Percentiles rank a stretch among this genome's conserved stretches.
Conservation (phyloP, 2,113 vertebrate genomes). For the Pundamilia nyererei region DNA sequence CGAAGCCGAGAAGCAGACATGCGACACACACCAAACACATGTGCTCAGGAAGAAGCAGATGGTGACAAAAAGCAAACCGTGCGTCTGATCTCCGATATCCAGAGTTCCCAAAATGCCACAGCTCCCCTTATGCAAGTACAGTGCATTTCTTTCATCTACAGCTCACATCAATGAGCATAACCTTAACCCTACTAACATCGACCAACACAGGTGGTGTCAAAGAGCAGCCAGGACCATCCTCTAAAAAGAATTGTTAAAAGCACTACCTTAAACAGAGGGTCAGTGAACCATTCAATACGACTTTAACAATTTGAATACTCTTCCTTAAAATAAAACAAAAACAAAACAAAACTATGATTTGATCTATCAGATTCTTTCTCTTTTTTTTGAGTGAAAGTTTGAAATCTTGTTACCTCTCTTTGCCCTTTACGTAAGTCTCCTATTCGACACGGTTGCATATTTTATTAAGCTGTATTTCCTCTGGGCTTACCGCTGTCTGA, state of each 20-base stretch:
- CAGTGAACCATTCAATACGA: background rate
- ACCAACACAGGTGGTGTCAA: background rate
- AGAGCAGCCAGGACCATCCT: background rate
- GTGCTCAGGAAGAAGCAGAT: background rate
- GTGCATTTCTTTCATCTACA: background rate
- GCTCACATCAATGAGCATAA: background rate
- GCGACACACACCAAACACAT: background rate
- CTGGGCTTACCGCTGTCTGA: background rate
- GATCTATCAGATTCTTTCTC: background rate
- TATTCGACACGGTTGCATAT: background rate
- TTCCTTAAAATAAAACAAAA: background rate
- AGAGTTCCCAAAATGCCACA: background rate
- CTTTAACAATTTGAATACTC: background rate
- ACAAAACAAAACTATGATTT: background rate
- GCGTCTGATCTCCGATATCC: background rate
- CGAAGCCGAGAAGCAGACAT: background rate
- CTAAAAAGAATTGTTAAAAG: background rate
- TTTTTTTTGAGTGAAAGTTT: background rate
- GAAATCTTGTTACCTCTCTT: background rate
- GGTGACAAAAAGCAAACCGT: background rate
- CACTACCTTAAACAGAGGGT: background rate
- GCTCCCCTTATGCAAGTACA: background rate
- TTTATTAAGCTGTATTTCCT: conserved; percentile 15
- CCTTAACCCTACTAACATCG: background rate
- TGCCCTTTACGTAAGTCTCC: background rate